Evolutionary conservation across 2,113 vertebrate species (phyloP).

Genomic region (Hyperoodon ampullatus): DNA sequence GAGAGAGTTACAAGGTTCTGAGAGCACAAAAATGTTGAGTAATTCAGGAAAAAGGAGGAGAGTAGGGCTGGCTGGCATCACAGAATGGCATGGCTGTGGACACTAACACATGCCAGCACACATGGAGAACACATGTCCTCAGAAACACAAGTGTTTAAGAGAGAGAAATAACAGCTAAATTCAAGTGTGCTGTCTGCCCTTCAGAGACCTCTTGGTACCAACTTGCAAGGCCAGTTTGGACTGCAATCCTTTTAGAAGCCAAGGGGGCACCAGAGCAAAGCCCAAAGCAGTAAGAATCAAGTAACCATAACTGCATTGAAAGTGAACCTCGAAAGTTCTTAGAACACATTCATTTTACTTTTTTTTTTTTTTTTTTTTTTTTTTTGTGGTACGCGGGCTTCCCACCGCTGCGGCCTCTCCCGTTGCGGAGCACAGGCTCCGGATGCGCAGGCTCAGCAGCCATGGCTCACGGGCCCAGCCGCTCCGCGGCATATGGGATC

Average conservation of each 20-base stretch:
- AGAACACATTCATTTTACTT: not conserved
- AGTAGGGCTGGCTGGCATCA: not conserved
- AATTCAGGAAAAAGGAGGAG: not conserved
- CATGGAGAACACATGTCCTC: not conserved
- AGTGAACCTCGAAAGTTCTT: not conserved
- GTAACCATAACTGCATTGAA: not conserved
- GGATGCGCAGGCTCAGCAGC: too few species aligned
- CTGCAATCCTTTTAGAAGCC: not conserved
- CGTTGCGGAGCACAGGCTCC: too few species aligned
- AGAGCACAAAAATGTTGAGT: not conserved
- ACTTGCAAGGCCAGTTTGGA: not conserved
- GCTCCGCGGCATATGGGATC: too few species aligned
- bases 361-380: too few species aligned
- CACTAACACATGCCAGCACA: accelerated
- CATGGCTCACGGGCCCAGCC: too few species aligned
- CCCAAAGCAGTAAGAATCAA: not conserved
- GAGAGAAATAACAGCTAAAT: not conserved
- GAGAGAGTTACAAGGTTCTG: not conserved
- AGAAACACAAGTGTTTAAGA: not conserved
- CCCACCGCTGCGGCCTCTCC: too few species aligned
- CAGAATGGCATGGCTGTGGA: not conserved
- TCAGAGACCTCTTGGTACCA: not conserved
- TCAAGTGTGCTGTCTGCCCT: not conserved
- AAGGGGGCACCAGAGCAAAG: not conserved
- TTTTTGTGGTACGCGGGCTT: too few species aligned